Base-by-base conservation (phyloP, 2,888 invertebrate species). In the Melipona beecheii region DNA sequence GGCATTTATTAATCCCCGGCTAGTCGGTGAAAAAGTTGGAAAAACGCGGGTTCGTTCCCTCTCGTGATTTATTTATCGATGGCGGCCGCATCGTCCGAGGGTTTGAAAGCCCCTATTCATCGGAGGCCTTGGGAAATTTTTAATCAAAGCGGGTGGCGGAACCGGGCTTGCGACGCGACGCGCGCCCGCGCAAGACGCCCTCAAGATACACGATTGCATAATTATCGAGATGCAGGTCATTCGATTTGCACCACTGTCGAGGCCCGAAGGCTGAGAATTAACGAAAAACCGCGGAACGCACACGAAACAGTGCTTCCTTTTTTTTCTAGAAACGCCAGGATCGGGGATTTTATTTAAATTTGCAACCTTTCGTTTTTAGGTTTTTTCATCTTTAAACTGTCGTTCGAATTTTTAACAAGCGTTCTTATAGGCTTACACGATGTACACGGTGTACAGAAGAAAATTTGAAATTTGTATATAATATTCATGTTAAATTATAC, bases 11-110 rank as follows among this genome's bases (percentile, higher is more conserved):
- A 70, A 77, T 70, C 43, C 52, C 54, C 58, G 31, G 36, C 36
- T 49, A 27, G 62, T 70, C 70, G 60, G 52, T 70, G 70, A 43
- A 77, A 75, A 77, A 43, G 64, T 69, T 24, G 62, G 52, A 50
- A 36, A 68, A 49, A 62, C 68, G 69, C 62, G 54, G 52, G 56
- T 49, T 72, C 56, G 52, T 58, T 73, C 50, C n/a, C 66, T 43
- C 56, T 50, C 73, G 78, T 74, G 66, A 78, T 78, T 78, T 78
- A 79, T 79, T 69, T 79, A 75, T 68, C 75, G 52, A 36, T 15
- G 31, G 24, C 69, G 56, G 69, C 68, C n/a, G 62, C 75, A 70
- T 70, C 69, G 58, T 70, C n/a, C 75, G 27, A 19, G 15, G n/a
- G 43, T 9, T 62, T 75, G 70, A 79, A 79, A 70, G 79, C 56